phyloP scores from a whole-genome alignment of 2,888 invertebrate genomes.

The Frankliniella fusca region DNA sequence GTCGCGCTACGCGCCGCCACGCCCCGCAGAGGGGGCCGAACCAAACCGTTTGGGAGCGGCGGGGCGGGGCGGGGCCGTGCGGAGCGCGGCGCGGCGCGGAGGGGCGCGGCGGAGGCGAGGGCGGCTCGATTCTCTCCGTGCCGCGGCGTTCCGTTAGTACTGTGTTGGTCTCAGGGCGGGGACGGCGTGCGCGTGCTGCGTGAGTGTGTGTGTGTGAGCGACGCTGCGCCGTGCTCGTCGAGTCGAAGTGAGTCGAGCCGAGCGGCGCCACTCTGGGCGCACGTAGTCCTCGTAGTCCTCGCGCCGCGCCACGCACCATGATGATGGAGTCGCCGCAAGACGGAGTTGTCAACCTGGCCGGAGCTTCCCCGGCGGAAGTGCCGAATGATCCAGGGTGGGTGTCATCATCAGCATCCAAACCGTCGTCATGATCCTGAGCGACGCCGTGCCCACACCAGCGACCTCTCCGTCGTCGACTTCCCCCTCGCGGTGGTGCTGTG shows the following conservation, averaged over 20 bases:
- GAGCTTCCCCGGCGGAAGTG: slow-evolving; percentile 15
- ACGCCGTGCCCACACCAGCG: not conserved
- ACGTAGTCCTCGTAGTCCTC: not conserved
- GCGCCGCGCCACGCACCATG: not conserved
- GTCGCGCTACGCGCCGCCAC: slow-evolving; percentile 1
- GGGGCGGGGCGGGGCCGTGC: not conserved
- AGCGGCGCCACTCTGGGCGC: not conserved
- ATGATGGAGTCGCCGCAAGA: slow-evolving; percentile 1
- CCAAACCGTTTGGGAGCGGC: slow-evolving; percentile 18
- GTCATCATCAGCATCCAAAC: not conserved
- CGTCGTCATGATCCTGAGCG: not conserved
- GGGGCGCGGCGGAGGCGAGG: not conserved
- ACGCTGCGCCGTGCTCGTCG: not conserved
- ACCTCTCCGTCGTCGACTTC: not conserved
- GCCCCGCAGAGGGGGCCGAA: not conserved
- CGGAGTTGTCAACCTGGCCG: slow-evolving; percentile 14
- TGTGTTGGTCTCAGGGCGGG: slow-evolving; percentile 3
- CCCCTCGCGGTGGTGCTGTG: not conserved
- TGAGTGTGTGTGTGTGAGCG: not conserved
- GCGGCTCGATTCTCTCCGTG: slow-evolving; percentile 8
- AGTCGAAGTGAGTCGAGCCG: not conserved
- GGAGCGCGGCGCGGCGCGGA: not conserved
- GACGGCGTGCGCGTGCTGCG: not conserved
- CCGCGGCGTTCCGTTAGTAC: slow-evolving; percentile 16
- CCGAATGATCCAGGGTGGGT: slow-evolving; percentile 25